These are phyloP conservation scores for Drosophila sulfurigaster DNA, from an alignment of 1,140 invertebrate genomes.

Conservation along the genomic window DNA sequence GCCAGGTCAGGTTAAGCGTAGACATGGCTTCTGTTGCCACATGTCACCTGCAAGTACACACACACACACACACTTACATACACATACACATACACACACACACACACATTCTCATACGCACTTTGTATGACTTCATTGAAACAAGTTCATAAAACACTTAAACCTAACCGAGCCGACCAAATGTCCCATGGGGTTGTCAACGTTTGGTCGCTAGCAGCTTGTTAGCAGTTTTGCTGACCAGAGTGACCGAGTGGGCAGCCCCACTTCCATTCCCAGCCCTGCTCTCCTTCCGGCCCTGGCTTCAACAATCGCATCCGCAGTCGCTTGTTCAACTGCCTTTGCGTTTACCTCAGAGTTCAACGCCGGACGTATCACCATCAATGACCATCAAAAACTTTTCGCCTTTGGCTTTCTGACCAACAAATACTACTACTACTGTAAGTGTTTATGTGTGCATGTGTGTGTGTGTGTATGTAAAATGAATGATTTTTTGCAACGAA, in stretches of 20 bases:
- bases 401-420: conserved; percentile 54
- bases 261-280: background rate
- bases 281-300: too few species aligned
- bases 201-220: conserved; percentile 49
- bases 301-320: conserved; percentile 19
- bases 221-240: conserved; percentile 64
- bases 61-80: conserved; percentile 6
- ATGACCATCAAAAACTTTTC: conserved; percentile 72
- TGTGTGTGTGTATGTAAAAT: conserved; percentile 17
- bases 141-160: conserved; percentile 83
- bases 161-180: conserved; percentile 71
- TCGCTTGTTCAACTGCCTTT: conserved; percentile 1
- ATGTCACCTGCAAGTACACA: conserved; percentile 64
- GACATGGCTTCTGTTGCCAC: conserved; percentile 64
- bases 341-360: conserved; percentile 16
- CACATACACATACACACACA: background rate
- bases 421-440: background rate
- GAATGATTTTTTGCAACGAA: conserved; percentile 41
- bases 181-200: conserved; percentile 66
- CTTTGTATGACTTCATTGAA: conserved; percentile 78
- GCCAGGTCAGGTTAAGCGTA: conserved; percentile 44
- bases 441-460: background rate
- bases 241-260: background rate
- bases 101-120: conserved; percentile 43
- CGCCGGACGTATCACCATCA: conserved; percentile 76